These are phyloP conservation scores for Malthinus flaveolus DNA, from an alignment of 2,888 invertebrate genomes.

Conservation along the genomic window DNA sequence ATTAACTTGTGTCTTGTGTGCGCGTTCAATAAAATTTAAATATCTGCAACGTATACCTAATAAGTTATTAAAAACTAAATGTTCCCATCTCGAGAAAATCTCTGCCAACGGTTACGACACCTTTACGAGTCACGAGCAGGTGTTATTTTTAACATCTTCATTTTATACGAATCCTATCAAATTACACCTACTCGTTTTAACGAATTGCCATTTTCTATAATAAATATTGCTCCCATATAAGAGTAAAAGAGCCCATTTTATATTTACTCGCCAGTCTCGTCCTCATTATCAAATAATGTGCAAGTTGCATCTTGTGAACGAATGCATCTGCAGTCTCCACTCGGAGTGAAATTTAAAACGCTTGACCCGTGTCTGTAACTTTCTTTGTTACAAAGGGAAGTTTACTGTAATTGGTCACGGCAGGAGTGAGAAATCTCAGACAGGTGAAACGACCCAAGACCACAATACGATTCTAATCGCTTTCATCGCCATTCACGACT, in stretches of 20 bases:
- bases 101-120: no score
- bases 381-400: conserved; percentile 25
- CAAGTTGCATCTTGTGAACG: conserved; percentile 24
- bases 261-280: conserved; percentile 33
- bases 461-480: conserved; percentile 30
- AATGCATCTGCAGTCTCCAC: conserved; percentile 29
- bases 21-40: no score
- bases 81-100: no score
- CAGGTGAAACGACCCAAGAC: conserved; percentile 26
- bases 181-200: no score
- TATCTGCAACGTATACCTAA: no score
- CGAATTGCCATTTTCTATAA: no score
- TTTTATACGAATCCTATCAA: no score
- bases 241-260: background rate
- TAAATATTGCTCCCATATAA: no score
- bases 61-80: no score
- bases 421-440: conserved; percentile 26
- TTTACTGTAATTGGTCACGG: conserved; percentile 31
- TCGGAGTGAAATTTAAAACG: conserved; percentile 29
- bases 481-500: conserved; percentile 33
- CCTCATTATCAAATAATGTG: conserved; percentile 36
- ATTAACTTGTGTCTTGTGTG: no score
- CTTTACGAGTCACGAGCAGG: no score
- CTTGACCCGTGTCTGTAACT: conserved; percentile 35
- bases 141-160: no score